A percentile compares a stretch with the other conserved stretches of the same genome.
Evolutionary conservation across 2,888 invertebrate species (phyloP).

Genomic region (Punctoribates punctum): DNA sequence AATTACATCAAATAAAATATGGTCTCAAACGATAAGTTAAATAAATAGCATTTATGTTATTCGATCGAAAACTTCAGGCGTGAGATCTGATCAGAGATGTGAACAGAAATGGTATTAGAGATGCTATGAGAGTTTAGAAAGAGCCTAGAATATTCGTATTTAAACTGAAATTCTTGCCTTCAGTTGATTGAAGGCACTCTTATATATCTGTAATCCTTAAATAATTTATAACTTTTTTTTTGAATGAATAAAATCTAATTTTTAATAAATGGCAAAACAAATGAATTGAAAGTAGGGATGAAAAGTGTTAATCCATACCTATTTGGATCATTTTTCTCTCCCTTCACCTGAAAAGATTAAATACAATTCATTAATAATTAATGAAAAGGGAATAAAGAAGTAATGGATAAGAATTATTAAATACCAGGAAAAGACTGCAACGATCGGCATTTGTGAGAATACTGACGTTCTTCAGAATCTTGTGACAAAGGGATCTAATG

Average conservation of each 20-base stretch:
- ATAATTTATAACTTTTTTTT: too few species aligned
- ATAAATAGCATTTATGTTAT: too few species aligned
- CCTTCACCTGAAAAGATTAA: slow-evolving; percentile 34
- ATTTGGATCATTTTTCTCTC: slow-evolving; percentile 53
- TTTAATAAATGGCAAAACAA: background rate
- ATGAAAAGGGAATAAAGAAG: background rate
- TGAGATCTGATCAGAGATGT: too few species aligned
- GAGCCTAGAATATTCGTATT: too few species aligned
- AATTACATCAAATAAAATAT: background rate
- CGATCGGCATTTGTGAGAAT: slow-evolving; percentile 85
- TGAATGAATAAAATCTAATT: background rate
- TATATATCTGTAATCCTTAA: too few species aligned
- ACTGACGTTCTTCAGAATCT: slow-evolving; percentile 88
- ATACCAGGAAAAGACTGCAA: slow-evolving; percentile 76
- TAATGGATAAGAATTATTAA: slow-evolving; percentile 40
- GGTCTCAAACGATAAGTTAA: too few species aligned
- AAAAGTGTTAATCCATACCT: slow-evolving; percentile 64
- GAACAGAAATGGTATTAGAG: too few species aligned
- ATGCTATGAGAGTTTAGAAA: too few species aligned
- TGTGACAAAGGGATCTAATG: slow-evolving; percentile 86
- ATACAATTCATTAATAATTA: background rate
- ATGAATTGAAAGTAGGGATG: background rate
- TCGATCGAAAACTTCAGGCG: too few species aligned
- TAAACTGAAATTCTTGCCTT: too few species aligned
- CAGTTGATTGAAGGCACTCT: too few species aligned